phyloP scores from a whole-genome alignment of 1,140 invertebrate species.

The Pinna nobilis region DNA sequence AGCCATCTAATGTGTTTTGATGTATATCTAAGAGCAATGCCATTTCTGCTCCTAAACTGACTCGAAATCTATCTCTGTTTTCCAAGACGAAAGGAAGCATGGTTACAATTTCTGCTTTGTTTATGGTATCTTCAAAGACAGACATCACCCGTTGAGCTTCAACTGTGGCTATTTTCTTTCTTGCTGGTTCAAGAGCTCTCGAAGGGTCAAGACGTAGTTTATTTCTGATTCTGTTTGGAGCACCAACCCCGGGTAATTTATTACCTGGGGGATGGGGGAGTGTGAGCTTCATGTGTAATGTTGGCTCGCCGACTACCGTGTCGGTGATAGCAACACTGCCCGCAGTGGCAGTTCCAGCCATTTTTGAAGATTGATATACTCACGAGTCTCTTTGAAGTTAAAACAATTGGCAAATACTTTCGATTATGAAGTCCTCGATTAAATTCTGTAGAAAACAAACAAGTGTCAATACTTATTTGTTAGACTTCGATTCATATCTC shows the following conservation, averaged over 20 bases:
- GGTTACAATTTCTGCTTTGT: constrained; percentile 65
- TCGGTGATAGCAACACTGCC: constrained; percentile 47
- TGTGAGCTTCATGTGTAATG: constrained; percentile 57
- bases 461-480: too few species aligned
- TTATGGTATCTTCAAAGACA: constrained; percentile 72
- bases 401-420: too few species aligned
- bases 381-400: too few species aligned
- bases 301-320: constrained; percentile 52
- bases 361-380: too few species aligned
- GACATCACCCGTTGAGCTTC: constrained; percentile 73
- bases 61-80: constrained; percentile 65
- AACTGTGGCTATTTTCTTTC: constrained; percentile 72
- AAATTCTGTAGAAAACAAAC: too few species aligned
- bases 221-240: constrained; percentile 44
- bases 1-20: constrained; percentile 58
- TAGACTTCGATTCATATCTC: too few species aligned
- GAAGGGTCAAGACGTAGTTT: constrained; percentile 66
- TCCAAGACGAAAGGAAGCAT: constrained; percentile 68
- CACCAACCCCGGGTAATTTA: constrained; percentile 23
- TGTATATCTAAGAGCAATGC: constrained; percentile 64
- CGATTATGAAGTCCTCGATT: too few species aligned
- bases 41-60: constrained; percentile 65
- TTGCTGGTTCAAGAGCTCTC: constrained; percentile 70
- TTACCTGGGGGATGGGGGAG: constrained; percentile 33
- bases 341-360: constrained; percentile 55